Evolutionary conservation across 2,888 invertebrate genomes (phyloP), one percentile per base, ranked within the genome.

Genomic region (Brenthis ino): DNA sequence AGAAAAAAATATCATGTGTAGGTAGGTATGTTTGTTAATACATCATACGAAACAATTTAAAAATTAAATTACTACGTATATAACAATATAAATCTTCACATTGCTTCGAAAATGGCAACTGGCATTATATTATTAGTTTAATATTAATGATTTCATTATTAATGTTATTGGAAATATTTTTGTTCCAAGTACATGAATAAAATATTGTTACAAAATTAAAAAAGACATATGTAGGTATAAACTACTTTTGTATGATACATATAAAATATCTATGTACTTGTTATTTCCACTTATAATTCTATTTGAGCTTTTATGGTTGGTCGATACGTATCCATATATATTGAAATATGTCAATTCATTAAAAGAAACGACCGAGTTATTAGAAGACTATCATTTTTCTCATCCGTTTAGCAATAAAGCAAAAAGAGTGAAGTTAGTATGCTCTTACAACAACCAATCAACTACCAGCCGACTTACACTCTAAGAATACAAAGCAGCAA

Each of bases 391-490:
- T 65, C 65, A 65, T 68, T 68, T 68, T 72, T 65, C 64, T 64
- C 67, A 68, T 61, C 69, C 57, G 64, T 63, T 72, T 65, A 64
- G 51, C 20, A 57, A 64, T 57, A 65, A 51, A 43, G 69, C 71
- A 75, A 75, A 75, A 75, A 75, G 61, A 64, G 56, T 63, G 28
- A 57, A 70, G 16, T 65, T 20, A 58, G 53, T 68, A 71, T 65
- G 68, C 72, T 67, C 68, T 55, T 60, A 65, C 69, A 70, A 70
- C 69, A 67, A 72, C 75, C 75, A 75, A 75, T 75, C 71, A 67
- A 53, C 71, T 67, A 67, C 43, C 68, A 69, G 72, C 20, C 58
- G 58, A 61, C 60, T 57, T 70, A 74, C 75, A 65, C 68, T 51
- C 61, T 63, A 50, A 65, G 74, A 73, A 75, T 72, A 74, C 33